Conservation (phyloP, 2,888 invertebrate species). For the Himalopsyche anomala region DNA sequence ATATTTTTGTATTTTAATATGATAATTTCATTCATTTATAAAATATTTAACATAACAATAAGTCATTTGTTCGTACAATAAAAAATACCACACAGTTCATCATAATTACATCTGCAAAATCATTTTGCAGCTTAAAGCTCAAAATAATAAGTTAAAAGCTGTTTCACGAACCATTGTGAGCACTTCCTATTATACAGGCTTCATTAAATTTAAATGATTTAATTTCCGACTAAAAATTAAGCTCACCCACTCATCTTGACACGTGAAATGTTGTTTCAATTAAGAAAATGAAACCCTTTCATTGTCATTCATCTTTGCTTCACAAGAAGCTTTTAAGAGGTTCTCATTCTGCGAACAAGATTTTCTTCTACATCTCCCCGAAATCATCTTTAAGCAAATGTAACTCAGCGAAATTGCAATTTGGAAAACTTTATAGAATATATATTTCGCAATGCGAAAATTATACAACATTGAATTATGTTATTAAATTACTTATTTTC, state of each 20-base stretch:
- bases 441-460: no score
- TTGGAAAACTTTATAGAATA: no score
- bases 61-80: no score
- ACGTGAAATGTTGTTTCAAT: slow-evolving; percentile 42
- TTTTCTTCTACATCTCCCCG: not conserved
- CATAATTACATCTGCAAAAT: no score
- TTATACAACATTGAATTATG: no score
- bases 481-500: no score
- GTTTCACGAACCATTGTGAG: not conserved
- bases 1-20: no score
- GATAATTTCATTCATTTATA: no score
- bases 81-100: no score
- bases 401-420: no score
- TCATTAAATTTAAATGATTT: slow-evolving; percentile 29
- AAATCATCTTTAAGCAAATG: no score
- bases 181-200: not conserved
- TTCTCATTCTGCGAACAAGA: slow-evolving; percentile 1
- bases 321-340: slow-evolving; percentile 1
- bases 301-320: slow-evolving; percentile 1
- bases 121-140: not conserved
- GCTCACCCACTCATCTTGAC: slow-evolving; percentile 25
- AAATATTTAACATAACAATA: no score
- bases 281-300: slow-evolving; percentile 35
- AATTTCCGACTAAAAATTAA: slow-evolving; percentile 42
- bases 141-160: not conserved